These are phyloP conservation scores for Andinoacara biseriatus DNA, from an alignment of 2,113 vertebrate genomes.

Conservation along the genomic window DNA sequence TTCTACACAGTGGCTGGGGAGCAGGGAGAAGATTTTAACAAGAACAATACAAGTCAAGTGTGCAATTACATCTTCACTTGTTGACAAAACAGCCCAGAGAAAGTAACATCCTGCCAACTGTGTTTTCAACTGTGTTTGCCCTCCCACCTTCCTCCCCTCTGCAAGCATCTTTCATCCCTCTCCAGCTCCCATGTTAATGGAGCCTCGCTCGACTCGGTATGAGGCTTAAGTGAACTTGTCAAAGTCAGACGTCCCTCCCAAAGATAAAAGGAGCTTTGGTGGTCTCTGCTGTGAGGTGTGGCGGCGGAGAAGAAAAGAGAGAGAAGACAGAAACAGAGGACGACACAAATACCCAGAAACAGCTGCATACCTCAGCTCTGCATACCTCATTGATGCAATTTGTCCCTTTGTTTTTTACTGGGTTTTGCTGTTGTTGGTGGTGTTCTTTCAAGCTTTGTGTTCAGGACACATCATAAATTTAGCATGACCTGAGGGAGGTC, in stretches of 20 bases:
- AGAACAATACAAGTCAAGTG: conserved; percentile 48
- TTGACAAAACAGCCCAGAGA: conserved; percentile 66
- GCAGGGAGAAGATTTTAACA: neutral
- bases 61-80: conserved; percentile 57
- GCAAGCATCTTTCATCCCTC: conserved; percentile 44
- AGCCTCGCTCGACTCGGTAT: neutral
- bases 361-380: neutral
- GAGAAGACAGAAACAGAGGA: neutral
- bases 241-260: conserved; percentile 25
- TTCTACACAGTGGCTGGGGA: neutral
- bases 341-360: neutral
- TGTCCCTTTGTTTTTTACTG: neutral
- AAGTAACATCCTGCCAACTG: conserved; percentile 63
- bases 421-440: neutral
- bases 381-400: neutral
- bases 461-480: neutral
- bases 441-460: neutral
- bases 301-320: neutral
- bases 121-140: conserved; percentile 28
- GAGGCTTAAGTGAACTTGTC: conserved; percentile 46
- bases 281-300: conserved; percentile 23
- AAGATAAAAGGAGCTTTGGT: conserved; percentile 43
- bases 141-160: conserved; percentile 11
- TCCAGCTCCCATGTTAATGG: conserved; percentile 30
- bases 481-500: conserved; percentile 3